Conservation (phyloP, 1,140 invertebrate genomes). For the Ylistrum balloti region DNA sequence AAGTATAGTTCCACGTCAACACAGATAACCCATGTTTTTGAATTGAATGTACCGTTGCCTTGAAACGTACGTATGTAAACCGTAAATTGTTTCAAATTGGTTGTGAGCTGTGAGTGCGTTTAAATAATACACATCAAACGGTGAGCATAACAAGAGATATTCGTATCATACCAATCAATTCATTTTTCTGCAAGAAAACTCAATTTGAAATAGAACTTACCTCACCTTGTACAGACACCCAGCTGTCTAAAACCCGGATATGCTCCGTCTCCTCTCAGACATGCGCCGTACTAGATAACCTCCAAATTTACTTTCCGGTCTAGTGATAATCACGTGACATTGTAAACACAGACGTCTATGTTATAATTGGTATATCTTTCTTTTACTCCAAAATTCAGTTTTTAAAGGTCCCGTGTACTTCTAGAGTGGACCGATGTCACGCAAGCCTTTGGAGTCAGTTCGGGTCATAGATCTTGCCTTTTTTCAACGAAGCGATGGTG, state of each 20-base stretch:
- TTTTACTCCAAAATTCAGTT: neutral
- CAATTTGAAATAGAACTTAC: neutral
- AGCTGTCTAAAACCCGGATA: constrained; percentile 21
- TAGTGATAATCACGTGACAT: constrained; percentile 27
- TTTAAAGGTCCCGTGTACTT: constrained; percentile 32
- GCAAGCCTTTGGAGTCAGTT: neutral
- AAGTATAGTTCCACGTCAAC: too few species aligned
- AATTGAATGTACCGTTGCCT: too few species aligned
- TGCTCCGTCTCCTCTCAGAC: neutral
- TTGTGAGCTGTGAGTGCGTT: too few species aligned
- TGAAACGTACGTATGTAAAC: too few species aligned
- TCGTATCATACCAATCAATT: too few species aligned
- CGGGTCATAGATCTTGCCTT: neutral
- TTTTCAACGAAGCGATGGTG: neutral
- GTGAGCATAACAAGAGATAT: too few species aligned
- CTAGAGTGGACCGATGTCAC: neutral
- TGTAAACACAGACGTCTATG: constrained; percentile 24
- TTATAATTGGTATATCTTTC: constrained; percentile 34
- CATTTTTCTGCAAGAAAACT: neutral
- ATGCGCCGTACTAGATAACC: constrained; percentile 29
- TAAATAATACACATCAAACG: too few species aligned
- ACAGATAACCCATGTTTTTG: too few species aligned
- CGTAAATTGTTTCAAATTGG: too few species aligned
- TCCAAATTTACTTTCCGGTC: constrained; percentile 28
- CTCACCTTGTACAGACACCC: neutral